A percentile compares a stretch with the other conserved stretches of the same genome.
Evolutionary conservation across 1,140 invertebrate species (phyloP).

Genomic region (Solenopsis fugax): DNA sequence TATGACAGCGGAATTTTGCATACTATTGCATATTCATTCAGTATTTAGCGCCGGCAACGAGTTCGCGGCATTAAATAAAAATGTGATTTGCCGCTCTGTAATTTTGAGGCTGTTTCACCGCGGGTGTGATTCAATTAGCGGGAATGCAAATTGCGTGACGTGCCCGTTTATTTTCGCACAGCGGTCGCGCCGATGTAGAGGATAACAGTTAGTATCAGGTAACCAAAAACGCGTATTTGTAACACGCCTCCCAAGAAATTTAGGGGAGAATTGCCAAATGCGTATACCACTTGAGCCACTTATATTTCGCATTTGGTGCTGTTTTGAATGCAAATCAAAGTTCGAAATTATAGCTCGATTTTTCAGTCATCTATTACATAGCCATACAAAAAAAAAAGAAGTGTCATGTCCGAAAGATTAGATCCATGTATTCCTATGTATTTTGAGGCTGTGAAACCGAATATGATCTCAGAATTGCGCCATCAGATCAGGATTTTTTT

Average conservation of each 20-base stretch:
- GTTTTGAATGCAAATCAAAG: too few relatives aligned
- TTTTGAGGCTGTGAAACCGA: too few relatives aligned
- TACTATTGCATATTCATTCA: conserved; percentile 56
- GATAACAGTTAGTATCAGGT: conserved; percentile 14
- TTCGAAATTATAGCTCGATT: too few relatives aligned
- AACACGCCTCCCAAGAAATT: background rate
- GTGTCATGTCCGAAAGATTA: too few relatives aligned
- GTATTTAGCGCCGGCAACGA: conserved; percentile 28
- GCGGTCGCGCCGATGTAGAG: background rate
- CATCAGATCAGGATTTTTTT: too few relatives aligned
- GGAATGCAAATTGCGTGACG: conserved; percentile 43
- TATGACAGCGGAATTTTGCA: conserved; percentile 39
- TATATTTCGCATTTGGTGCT: too few relatives aligned
- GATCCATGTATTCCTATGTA: too few relatives aligned
- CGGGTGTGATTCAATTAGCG: conserved; percentile 51
- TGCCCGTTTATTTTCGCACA: conserved; percentile 31
- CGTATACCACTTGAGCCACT: too few relatives aligned
- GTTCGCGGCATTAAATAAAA: conserved; percentile 50
- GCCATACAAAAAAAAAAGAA: too few relatives aligned
- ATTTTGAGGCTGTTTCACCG: conserved; percentile 47
- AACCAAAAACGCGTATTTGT: conserved; percentile 12
- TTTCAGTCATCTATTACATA: too few relatives aligned
- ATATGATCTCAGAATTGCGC: too few relatives aligned
- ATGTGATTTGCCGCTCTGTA: conserved; percentile 54
- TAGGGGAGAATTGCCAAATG: background rate